phyloP scores from a whole-genome alignment of 2,113 vertebrate genomes.

The Ameiurus melas region DNA sequence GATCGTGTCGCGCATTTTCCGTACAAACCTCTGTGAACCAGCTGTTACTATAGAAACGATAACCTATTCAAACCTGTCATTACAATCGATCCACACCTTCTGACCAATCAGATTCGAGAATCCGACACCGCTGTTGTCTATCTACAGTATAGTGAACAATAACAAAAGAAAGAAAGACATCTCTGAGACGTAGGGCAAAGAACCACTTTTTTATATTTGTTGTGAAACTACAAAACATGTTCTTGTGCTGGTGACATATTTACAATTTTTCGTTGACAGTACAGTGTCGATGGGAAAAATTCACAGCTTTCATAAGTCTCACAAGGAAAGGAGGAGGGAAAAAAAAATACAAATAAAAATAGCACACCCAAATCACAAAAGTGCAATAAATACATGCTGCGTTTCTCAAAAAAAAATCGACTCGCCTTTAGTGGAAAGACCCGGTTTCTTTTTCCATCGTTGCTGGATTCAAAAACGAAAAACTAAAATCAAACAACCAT shows the following conservation, averaged over 20 bases:
- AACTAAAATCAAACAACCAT: slow-evolving; percentile 47
- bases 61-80: background rate
- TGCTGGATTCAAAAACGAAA: slow-evolving; percentile 52
- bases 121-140: background rate
- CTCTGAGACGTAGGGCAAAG: slow-evolving; percentile 63
- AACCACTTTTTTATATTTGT: slow-evolving; percentile 70
- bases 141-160: background rate
- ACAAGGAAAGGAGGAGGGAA: slow-evolving; percentile 46
- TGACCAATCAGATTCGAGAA: background rate
- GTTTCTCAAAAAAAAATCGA: slow-evolving; percentile 51
- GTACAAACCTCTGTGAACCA: no score
- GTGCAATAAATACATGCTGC: slow-evolving; percentile 79
- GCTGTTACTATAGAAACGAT: no score
- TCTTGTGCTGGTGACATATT: slow-evolving; percentile 79
- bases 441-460: slow-evolving; percentile 56
- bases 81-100: background rate
- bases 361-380: slow-evolving; percentile 75
- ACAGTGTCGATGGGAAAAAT: slow-evolving; percentile 78
- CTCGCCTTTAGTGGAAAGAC: slow-evolving; percentile 48
- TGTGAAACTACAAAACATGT: slow-evolving; percentile 81
- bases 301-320: slow-evolving; percentile 79
- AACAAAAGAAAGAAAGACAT: slow-evolving; percentile 5
- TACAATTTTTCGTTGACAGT: slow-evolving; percentile 76
- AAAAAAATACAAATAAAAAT: slow-evolving; percentile 24
- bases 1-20: no score